Conservation (phyloP, 1,140 invertebrate genomes). For the Hestina assimilis region DNA sequence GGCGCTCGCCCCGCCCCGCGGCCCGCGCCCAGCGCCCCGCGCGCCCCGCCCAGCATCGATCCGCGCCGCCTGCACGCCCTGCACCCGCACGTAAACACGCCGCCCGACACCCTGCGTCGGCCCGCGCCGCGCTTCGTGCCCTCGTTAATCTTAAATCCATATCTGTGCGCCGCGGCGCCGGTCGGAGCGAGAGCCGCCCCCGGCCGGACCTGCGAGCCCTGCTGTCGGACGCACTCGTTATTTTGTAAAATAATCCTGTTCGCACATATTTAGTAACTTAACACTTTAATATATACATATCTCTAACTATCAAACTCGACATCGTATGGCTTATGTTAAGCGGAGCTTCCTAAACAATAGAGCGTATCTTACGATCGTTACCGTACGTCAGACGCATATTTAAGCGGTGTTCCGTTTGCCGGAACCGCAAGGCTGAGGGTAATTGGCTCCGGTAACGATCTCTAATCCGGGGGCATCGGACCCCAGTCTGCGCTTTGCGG, state of each 20-base stretch:
- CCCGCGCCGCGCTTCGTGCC: slow-evolving; percentile 42
- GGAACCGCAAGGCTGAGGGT: slow-evolving; percentile 34
- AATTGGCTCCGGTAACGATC: slow-evolving; percentile 40
- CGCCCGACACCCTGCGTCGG: slow-evolving; percentile 33
- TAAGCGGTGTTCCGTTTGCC: slow-evolving; percentile 21
- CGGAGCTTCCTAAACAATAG: neutral
- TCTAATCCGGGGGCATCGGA: slow-evolving; percentile 31
- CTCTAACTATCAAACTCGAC: slow-evolving; percentile 5
- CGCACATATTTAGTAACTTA: slow-evolving; percentile 12
- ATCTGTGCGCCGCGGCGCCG: slow-evolving; percentile 58
- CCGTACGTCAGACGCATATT: slow-evolving; percentile 13
- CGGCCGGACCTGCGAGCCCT: slow-evolving; percentile 26
- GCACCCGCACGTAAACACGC: slow-evolving; percentile 64
- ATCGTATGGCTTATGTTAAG: slow-evolving; percentile 1
- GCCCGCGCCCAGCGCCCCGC: slow-evolving; percentile 27
- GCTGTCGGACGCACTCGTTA: slow-evolving; percentile 3
- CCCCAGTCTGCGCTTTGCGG: slow-evolving; percentile 41
- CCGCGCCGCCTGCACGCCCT: slow-evolving; percentile 49
- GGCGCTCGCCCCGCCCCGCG: slow-evolving; percentile 38
- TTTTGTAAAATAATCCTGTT: neutral
- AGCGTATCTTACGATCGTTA: slow-evolving; percentile 22
- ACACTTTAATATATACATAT: neutral
- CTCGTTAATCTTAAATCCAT: slow-evolving; percentile 77
- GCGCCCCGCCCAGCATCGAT: slow-evolving; percentile 62
- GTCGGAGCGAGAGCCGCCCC: slow-evolving; percentile 30